Conservation (phyloP, 2,888 invertebrate species). For the Campopleginae sp. region DNA sequence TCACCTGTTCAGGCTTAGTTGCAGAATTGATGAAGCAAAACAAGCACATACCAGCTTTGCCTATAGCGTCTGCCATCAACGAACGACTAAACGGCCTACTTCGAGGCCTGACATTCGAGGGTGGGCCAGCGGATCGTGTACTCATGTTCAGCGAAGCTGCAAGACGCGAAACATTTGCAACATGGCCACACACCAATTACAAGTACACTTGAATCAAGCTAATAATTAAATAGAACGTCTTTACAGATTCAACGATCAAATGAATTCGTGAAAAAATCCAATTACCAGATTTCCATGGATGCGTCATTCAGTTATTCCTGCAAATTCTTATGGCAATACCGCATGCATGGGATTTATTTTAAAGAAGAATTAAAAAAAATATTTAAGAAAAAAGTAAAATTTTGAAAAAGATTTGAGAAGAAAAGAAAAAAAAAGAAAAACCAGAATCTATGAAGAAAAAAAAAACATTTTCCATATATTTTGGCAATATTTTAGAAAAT, state of each 20-base stretch:
- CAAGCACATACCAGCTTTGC: conserved; percentile 93
- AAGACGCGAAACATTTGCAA: conserved; percentile 94
- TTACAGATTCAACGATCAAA: not conserved
- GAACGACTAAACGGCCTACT: conserved; percentile 93
- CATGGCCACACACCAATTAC: conserved; percentile 99
- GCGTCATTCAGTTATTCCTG: no score
- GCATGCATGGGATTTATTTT: no score
- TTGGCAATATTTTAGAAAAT: no score
- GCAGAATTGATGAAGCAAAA: conserved; percentile 93
- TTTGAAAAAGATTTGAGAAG: no score
- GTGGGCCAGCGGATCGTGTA: conserved; percentile 85
- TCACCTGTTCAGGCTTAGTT: conserved; percentile 92
- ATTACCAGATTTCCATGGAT: no score
- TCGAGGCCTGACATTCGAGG: conserved; percentile 85
- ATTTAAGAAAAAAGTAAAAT: no score
- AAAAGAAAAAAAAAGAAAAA: no score
- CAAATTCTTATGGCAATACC: no score
- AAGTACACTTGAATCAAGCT: conserved; percentile 87
- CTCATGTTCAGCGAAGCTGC: conserved; percentile 97
- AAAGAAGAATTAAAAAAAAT: no score
- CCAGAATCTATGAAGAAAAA: no score
- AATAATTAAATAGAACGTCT: not conserved
- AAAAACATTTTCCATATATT: no score
- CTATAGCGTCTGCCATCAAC: conserved; percentile 95
- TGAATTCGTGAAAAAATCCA: no score